A percentile compares a stretch with the other conserved stretches of the same genome.
phyloP scores from a whole-genome alignment of 2,797 vertebrate species.

The Tiaroga cobitis region DNA sequence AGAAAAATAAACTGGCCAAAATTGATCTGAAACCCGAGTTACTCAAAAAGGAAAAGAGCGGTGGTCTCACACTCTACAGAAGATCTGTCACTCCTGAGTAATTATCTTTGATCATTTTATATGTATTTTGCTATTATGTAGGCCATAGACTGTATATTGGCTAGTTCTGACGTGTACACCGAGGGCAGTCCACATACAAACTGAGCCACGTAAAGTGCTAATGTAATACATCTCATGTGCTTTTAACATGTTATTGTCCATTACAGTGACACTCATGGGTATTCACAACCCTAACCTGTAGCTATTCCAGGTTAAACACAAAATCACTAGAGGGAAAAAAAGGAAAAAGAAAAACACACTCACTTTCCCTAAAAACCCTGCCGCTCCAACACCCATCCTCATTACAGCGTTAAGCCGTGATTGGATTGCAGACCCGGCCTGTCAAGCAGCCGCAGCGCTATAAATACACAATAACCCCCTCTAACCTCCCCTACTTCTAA shows the following conservation, averaged over 20 bases:
- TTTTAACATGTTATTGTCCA: constrained; percentile 54
- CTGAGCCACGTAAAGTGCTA: constrained; percentile 22
- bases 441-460: constrained; percentile 56
- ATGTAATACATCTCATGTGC: constrained; percentile 52
- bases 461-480: constrained; percentile 60
- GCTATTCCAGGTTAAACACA: constrained; percentile 58
- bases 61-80: not conserved
- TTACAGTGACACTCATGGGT: constrained; percentile 37
- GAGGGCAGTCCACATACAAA: constrained; percentile 23
- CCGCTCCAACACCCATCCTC: constrained; percentile 51
- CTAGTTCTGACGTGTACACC: not conserved
- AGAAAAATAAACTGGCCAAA: not conserved
- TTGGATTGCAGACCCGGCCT: constrained; percentile 56
- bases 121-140: no score
- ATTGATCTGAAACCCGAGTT: not conserved
- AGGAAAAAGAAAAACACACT: constrained; percentile 47
- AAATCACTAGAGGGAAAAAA: constrained; percentile 50
- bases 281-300: constrained; percentile 45
- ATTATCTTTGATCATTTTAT: not conserved
- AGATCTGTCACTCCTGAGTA: not conserved
- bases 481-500: constrained; percentile 55
- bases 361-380: constrained; percentile 56
- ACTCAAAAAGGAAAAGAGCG: not conserved
- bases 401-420: constrained; percentile 58
- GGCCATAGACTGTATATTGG: not conserved